Conservation (phyloP, 2,888 invertebrate species). For the Scaptomyza reducta region DNA sequence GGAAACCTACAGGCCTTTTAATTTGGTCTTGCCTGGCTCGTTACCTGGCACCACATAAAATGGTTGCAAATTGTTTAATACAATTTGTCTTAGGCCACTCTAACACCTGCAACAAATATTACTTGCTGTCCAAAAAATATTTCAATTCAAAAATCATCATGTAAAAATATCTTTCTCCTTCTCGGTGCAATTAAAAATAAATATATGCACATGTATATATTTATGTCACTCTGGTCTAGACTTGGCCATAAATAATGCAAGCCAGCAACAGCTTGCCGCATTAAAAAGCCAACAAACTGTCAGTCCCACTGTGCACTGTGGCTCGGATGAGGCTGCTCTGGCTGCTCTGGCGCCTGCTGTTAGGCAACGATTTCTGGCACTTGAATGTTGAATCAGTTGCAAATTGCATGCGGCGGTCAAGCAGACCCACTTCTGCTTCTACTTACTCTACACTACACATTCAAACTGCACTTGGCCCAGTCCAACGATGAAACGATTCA, state of each 20-base stretch:
- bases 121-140: slow-evolving; percentile 30
- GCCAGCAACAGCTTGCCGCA: slow-evolving; percentile 54
- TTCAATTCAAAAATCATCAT: slow-evolving; percentile 37
- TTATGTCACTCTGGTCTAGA: slow-evolving; percentile 72
- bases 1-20: slow-evolving; percentile 9
- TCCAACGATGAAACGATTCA: slow-evolving; percentile 34
- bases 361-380: slow-evolving; percentile 56
- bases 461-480: slow-evolving; percentile 47
- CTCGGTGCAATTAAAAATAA: slow-evolving; percentile 55
- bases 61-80: slow-evolving; percentile 75
- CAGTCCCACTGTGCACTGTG: slow-evolving; percentile 1
- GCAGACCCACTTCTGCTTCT: slow-evolving; percentile 2
- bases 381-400: slow-evolving; percentile 76
- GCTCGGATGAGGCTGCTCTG: neutral
- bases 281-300: slow-evolving; percentile 1
- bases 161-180: slow-evolving; percentile 36
- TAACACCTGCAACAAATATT: slow-evolving; percentile 30
- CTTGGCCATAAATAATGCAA: slow-evolving; percentile 63
- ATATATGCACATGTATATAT: slow-evolving; percentile 25
- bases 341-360: slow-evolving; percentile 38
- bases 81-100: slow-evolving; percentile 70
- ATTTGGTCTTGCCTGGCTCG: neutral
- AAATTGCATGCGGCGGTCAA: slow-evolving; percentile 72
- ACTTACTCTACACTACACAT: neutral
- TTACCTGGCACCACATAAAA: slow-evolving; percentile 45